Evolutionary conservation across 2,113 vertebrate species (phyloP), one percentile per base, ranked within the genome.

Genomic region (Polypterus bichir): DNA sequence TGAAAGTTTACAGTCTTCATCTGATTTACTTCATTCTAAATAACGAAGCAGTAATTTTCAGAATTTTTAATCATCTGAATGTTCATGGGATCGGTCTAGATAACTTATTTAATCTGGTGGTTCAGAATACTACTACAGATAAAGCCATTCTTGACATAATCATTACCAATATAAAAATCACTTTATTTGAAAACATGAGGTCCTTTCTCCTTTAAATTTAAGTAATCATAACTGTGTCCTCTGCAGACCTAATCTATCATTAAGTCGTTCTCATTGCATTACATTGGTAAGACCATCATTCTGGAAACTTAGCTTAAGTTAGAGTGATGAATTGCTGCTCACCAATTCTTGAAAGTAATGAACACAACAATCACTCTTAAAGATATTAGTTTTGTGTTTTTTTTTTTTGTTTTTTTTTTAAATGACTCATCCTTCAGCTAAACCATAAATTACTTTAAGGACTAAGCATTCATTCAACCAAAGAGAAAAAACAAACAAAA

Each of bases 41-140:
- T 7, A 44, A 5, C 6, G 44, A 59, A 46, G 47, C 44, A 59
- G 44, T 59, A 6, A 46, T 46, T 46, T 59, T 59, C 27, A 2
- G 27, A 27, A 27, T 27, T 27, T 27, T 27, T 27, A 27, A 2
- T 27, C 27, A 27, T 27, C 27, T 27, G 27, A 46, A 46, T 46
- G 52, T 62, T 49, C 61, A 54, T 62, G 52, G 55, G 9, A 47
- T 62, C 44, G 54, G 4, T 46, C 44, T 54, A 6, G 46, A 54
- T n/a, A 55, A 62, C 52, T 46, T 10, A 62, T 49, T 54, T 27
- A 9, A 27, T 27, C 61, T 47, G 51, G 52, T 47, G 61, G 61
- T 62, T 62, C 44, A 62, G 61, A 62, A 62, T 9, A 62, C 54
- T 49, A 62, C 7, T 49, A 61, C n/a, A 62, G 61, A 46, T 52